Conservation (phyloP, 1,140 invertebrate species). For the Hormaphis cornu region DNA sequence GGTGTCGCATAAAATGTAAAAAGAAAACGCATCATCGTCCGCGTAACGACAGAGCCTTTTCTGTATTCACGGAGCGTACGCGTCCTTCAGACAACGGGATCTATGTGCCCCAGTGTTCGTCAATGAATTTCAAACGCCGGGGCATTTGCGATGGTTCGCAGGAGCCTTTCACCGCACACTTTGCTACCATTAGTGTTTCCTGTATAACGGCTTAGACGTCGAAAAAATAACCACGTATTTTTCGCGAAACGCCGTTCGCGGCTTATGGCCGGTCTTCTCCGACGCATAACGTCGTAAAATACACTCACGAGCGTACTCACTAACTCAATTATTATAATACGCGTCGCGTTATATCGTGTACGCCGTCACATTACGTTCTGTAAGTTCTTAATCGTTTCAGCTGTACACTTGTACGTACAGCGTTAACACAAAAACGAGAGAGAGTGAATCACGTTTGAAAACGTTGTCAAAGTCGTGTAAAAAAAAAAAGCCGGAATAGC, state of each 20-base stretch:
- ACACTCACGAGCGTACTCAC: background rate
- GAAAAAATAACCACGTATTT: background rate
- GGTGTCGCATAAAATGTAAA: background rate
- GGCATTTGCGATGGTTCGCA: constrained; percentile 6
- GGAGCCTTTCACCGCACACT: background rate
- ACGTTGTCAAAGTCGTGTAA: too few relatives aligned
- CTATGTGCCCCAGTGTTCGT: constrained; percentile 11
- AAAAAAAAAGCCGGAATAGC: too few relatives aligned
- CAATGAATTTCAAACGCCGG: constrained; percentile 18
- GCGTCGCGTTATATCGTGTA: too few relatives aligned
- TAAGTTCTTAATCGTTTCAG: too few relatives aligned
- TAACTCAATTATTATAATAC: too few relatives aligned
- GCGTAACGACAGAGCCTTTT: constrained; percentile 1
- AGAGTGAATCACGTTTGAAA: too few relatives aligned
- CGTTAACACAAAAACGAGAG: too few relatives aligned
- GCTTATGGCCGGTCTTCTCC: constrained; percentile 1
- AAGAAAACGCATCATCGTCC: background rate
- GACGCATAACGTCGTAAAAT: constrained; percentile 45
- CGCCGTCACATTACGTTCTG: too few relatives aligned
- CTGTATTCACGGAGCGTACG: background rate
- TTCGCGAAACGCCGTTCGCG: background rate
- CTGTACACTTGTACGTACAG: too few relatives aligned
- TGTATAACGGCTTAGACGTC: background rate
- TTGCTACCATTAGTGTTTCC: background rate
- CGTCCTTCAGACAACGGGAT: constrained; percentile 5